Evolutionary conservation across 2,888 invertebrate genomes (phyloP), one percentile per base, ranked within the genome.

Genomic region (Subacronicta megacephala): DNA sequence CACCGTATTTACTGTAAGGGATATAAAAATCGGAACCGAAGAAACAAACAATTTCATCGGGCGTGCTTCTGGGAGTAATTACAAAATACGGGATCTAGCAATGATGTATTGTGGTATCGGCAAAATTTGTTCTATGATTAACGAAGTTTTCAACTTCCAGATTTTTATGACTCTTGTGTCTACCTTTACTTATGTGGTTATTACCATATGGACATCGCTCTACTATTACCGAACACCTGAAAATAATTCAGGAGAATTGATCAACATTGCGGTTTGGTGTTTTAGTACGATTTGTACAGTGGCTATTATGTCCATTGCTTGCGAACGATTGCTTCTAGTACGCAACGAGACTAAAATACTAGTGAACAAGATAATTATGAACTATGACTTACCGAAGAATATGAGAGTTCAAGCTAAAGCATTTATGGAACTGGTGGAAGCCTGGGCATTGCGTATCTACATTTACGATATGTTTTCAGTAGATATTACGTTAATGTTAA

Each of bases 391-490:
- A 2, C 88, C 89, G 1, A 82, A 78, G 52, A 68, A 65, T 0
- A 85, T 87, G 80, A 74, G 90, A 41, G 69, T 82, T 7, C 87
- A 90, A 72, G 87, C 88, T 3, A 91, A 91, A 69, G 83, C 85
- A 4, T 91, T 92, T 46, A 85, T 89, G 81, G 85, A 89, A 38
- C 53, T 90, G 4, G 81, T 88, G n/a, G 85, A 90, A 31, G 83
- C 87, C 0, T 90, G 89, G 88, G 82, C 88, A 1, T 62, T 89
- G 15, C 70, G 75, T 0, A 77, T 89, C 7, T 81, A 70, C 18
- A 75, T 88, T 3, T 92, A 86, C 46, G 85, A 90, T 51, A 87
- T 92, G 87, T 88, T 90, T 62, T 80, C 85, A 5, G 81, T 92
- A 1, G 88, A 92, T 61, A 82, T 90, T 17, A 87, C 87, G 1